phyloP scores from a whole-genome alignment of 2,113 vertebrate species.

The Prolemur simus region DNA sequence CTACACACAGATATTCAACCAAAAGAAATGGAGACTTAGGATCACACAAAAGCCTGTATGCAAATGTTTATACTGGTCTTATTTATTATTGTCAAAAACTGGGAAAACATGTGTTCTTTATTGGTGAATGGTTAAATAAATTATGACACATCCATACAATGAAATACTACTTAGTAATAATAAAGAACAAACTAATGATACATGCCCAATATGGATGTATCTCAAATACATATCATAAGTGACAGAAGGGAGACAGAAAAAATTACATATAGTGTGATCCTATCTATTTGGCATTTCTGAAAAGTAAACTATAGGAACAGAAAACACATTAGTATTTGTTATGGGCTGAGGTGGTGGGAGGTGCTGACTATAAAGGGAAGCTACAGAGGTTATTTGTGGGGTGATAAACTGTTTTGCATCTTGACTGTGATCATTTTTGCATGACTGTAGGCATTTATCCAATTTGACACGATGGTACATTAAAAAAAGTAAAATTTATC shows the following conservation, averaged over 20 bases:
- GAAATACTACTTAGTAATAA: background rate
- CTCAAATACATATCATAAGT: background rate
- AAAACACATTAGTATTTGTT: background rate
- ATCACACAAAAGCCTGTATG: background rate
- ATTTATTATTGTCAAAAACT: background rate
- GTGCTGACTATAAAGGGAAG: background rate
- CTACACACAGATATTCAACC: background rate
- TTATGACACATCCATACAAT: background rate
- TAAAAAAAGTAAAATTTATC: background rate
- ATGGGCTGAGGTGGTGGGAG: background rate
- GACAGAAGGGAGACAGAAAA: background rate
- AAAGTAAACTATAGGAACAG: background rate
- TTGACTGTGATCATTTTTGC: background rate
- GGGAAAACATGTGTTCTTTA: background rate
- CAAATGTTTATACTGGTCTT: background rate
- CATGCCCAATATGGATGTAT: background rate
- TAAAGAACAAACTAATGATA: background rate
- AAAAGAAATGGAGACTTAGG: background rate
- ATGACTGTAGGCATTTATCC: background rate
- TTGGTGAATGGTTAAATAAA: background rate
- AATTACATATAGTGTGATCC: background rate
- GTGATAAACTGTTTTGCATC: background rate
- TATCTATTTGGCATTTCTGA: background rate
- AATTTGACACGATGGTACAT: background rate
- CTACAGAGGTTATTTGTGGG: background rate